Percentiles rank a stretch among this genome's conserved stretches.
phyloP scores from a whole-genome alignment of 2,113 vertebrate genomes.

The Poeciliopsis turrubarensis region DNA sequence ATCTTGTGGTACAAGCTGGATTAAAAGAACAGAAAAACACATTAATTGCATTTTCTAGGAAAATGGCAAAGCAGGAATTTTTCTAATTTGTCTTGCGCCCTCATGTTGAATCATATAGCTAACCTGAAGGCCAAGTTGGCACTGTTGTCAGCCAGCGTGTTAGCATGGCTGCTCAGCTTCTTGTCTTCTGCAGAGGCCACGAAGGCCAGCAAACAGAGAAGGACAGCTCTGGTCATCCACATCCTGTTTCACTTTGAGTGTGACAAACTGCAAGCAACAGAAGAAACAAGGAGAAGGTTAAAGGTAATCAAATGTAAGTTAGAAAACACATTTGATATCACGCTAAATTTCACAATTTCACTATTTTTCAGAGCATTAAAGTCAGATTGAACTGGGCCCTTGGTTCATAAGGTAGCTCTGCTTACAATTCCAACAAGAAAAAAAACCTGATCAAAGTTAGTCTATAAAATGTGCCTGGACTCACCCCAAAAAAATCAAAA shows the following conservation, averaged over 20 bases:
- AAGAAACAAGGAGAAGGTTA: no score
- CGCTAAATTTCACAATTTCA: neutral
- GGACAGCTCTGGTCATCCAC: slow-evolving; percentile 78
- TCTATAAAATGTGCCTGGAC: neutral
- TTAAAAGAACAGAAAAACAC: neutral
- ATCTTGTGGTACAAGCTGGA: slow-evolving; percentile 90
- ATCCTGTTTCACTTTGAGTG: slow-evolving; percentile 77
- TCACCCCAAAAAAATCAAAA: neutral
- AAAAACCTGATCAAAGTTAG: neutral
- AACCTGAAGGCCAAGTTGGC: slow-evolving; percentile 88
- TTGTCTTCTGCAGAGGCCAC: slow-evolving; percentile 71
- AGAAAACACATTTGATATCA: neutral
- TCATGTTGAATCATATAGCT: neutral
- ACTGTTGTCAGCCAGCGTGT: slow-evolving; percentile 86
- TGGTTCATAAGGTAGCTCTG: neutral
- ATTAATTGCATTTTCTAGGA: neutral
- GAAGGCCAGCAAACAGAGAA: slow-evolving; percentile 77
- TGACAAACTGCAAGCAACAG: slow-evolving; percentile 54
- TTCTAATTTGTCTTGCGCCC: neutral
- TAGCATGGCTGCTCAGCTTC: slow-evolving; percentile 88
- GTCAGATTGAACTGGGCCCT: neutral
- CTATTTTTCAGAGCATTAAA: neutral
- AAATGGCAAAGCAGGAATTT: neutral
- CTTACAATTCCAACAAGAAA: no score
- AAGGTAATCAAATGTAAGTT: neutral